phyloP scores from a whole-genome alignment of 2,888 invertebrate genomes.

The Spodoptera picta region DNA sequence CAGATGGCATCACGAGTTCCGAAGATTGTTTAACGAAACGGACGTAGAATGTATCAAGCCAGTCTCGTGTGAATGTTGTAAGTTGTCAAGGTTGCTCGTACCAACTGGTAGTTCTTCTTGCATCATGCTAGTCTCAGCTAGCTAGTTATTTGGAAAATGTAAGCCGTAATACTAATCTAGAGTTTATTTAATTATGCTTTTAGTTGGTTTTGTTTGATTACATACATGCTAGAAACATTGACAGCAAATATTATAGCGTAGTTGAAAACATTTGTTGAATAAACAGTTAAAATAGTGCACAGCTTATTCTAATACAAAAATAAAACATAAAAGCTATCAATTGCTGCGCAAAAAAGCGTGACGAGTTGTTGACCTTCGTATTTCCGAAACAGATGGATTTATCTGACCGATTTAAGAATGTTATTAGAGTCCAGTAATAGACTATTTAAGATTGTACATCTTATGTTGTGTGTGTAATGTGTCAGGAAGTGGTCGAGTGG shows the following conservation, averaged over 20 bases:
- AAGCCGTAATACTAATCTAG: slow-evolving; percentile 15
- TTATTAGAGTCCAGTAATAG: slow-evolving; percentile 40
- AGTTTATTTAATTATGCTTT: too few relatives aligned
- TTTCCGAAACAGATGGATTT: slow-evolving; percentile 34
- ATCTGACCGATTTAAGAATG: slow-evolving; percentile 29
- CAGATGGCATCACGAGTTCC: slow-evolving; percentile 28
- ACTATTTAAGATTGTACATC: slow-evolving; percentile 44
- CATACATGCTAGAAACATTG: too few relatives aligned
- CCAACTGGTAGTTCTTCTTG: slow-evolving; percentile 54
- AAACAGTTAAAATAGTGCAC: neutral
- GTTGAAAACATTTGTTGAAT: too few relatives aligned
- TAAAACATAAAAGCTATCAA: slow-evolving; percentile 37
- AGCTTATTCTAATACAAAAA: slow-evolving; percentile 24
- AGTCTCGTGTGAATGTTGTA: slow-evolving; percentile 59
- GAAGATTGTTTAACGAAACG: slow-evolving; percentile 38
- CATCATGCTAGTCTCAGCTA: slow-evolving; percentile 50
- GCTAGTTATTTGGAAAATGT: slow-evolving; percentile 37
- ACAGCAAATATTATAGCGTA: too few relatives aligned
- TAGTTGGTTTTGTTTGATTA: too few relatives aligned
- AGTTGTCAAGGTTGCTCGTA: slow-evolving; percentile 61
- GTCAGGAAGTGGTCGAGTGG: slow-evolving; percentile 73
- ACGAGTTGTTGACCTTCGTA: slow-evolving; percentile 27
- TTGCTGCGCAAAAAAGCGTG: slow-evolving; percentile 41
- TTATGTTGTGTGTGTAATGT: slow-evolving; percentile 56
- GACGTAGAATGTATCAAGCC: slow-evolving; percentile 50